Evolutionary conservation across 1,140 invertebrate species (phyloP).

Genomic region (Zaprionus camerounensis): DNA sequence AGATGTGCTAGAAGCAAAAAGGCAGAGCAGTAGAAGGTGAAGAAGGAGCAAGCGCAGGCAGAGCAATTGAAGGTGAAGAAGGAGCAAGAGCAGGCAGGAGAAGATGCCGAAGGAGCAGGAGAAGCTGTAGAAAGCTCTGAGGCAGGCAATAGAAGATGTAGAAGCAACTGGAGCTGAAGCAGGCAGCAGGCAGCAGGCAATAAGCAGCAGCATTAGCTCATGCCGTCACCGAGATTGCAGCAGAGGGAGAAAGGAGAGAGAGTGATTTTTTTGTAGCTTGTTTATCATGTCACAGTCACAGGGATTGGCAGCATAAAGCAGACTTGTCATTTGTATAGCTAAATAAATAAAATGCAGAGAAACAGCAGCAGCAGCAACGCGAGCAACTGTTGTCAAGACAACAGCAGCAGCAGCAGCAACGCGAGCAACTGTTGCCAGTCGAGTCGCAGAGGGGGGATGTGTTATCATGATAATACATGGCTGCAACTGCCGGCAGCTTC

Average conservation of each 20-base stretch:
- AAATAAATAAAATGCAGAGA: constrained; percentile 51
- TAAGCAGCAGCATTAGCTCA: constrained; percentile 17
- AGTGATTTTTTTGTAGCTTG: constrained; percentile 50
- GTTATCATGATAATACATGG: constrained; percentile 41
- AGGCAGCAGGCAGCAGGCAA: not conserved
- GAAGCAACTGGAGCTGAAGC: not conserved
- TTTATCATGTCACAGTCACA: constrained; percentile 78
- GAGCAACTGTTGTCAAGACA: constrained; percentile 40
- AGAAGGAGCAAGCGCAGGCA: not conserved
- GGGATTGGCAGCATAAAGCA: constrained; percentile 80
- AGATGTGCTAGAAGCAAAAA: no score
- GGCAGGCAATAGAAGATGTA: not conserved
- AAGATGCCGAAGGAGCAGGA: not conserved
- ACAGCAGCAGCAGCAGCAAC: constrained; percentile 13
- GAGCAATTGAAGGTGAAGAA: not conserved
- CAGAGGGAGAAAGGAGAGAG: constrained; percentile 6
- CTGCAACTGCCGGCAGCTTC: constrained; percentile 28
- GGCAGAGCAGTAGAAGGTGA: not conserved
- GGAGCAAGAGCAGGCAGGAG: not conserved
- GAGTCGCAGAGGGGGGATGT: constrained; percentile 21
- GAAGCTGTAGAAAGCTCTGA: constrained; percentile 19
- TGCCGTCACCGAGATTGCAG: not conserved
- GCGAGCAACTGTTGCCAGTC: constrained; percentile 55
- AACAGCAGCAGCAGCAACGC: constrained; percentile 12
- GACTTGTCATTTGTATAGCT: constrained; percentile 52